A percentile compares a stretch with the other conserved stretches of the same genome.
phyloP scores from a whole-genome alignment of 2,888 invertebrate genomes.

The Norana najaformis region DNA sequence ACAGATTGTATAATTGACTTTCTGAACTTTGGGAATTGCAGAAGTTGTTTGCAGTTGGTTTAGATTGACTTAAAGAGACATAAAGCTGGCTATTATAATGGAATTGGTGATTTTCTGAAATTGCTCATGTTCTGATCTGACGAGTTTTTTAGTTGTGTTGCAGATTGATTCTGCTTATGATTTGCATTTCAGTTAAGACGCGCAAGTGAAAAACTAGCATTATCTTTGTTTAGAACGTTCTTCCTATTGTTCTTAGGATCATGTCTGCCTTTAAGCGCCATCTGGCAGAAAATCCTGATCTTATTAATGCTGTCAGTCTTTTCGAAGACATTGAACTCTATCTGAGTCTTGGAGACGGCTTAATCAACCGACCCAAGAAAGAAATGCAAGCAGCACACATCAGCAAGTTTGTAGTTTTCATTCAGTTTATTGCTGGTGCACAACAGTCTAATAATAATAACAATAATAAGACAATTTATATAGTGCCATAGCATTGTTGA shows the following conservation, averaged over 20 bases:
- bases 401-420: conserved; percentile 43
- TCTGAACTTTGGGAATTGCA: not conserved
- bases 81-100: not conserved
- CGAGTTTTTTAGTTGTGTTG: not conserved
- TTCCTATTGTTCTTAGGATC: conserved; percentile 47
- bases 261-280: conserved; percentile 59
- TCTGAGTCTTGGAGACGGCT: conserved; percentile 46
- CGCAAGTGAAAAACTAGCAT: not conserved
- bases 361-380: conserved; percentile 47
- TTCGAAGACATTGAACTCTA: conserved; percentile 57
- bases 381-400: conserved; percentile 48
- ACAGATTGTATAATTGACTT: not conserved
- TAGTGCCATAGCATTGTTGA: too few species aligned
- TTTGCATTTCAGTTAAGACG: not conserved
- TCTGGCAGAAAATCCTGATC: conserved; percentile 52
- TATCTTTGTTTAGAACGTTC: not conserved
- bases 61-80: too few species aligned
- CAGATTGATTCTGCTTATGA: not conserved
- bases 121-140: not conserved
- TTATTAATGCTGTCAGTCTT: conserved; percentile 51
- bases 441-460: too few species aligned
- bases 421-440: conserved; percentile 13
- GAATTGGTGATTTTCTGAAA: not conserved
- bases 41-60: not conserved
- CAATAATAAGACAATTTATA: too few species aligned